A percentile compares a stretch with the other conserved stretches of the same genome.
Conservation (phyloP, 1,140 invertebrate genomes). For the Onthophagus taurus region DNA sequence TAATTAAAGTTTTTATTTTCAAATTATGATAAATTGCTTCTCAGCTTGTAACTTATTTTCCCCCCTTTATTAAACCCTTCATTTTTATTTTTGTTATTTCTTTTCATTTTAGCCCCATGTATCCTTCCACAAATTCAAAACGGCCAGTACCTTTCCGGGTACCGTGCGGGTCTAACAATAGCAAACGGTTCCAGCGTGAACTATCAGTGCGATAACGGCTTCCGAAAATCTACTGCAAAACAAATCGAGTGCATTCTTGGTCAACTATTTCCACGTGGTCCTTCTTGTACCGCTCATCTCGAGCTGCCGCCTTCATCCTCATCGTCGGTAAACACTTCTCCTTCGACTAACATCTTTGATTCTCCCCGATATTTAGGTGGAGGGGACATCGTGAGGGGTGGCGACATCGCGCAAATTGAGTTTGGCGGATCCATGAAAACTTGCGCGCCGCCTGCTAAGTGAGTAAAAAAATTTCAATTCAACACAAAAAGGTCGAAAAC, state of each 20-base stretch:
- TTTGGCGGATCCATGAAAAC: constrained; percentile 41
- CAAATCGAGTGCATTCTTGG: constrained; percentile 59
- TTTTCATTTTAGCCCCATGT: constrained; percentile 52
- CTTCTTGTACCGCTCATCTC: constrained; percentile 40
- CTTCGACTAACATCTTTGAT: constrained; percentile 11
- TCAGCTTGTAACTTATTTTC: too few relatives aligned
- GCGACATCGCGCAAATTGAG: constrained; percentile 53
- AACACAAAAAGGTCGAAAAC: background rate
- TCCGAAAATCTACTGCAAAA: constrained; percentile 39
- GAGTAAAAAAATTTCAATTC: constrained; percentile 22
- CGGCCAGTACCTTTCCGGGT: constrained; percentile 65
- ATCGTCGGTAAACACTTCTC: background rate
- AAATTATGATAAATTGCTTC: too few relatives aligned
- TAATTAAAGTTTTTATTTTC: too few relatives aligned
- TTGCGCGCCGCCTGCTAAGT: constrained; percentile 58
- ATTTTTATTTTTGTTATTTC: too few relatives aligned
- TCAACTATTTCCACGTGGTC: constrained; percentile 47
- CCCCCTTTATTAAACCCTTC: too few relatives aligned
- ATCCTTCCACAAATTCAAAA: constrained; percentile 59
- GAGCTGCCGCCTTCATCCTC: too few relatives aligned
- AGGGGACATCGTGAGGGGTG: constrained; percentile 54
- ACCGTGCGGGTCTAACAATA: constrained; percentile 65
- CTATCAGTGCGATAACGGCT: constrained; percentile 56
- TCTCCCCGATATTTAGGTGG: constrained; percentile 46
- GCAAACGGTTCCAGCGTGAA: constrained; percentile 63